These are phyloP conservation scores for Trichopoda pennipes DNA, from an alignment of 2,888 invertebrate species.

Conservation along the genomic window DNA sequence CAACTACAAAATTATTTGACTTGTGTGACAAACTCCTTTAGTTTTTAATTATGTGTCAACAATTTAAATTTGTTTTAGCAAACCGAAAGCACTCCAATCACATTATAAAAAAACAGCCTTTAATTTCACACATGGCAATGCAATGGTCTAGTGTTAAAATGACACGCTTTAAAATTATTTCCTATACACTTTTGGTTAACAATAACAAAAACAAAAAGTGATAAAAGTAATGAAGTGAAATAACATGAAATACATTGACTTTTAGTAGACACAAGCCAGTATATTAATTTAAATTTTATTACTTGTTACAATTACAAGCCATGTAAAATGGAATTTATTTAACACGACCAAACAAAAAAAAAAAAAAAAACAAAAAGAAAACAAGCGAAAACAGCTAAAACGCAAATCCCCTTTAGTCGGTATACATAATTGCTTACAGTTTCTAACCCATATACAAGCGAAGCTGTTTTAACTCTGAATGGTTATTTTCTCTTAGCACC, in stretches of 20 bases:
- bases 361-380: neutral
- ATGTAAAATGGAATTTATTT: constrained; percentile 57
- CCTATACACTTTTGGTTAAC: constrained; percentile 23
- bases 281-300: constrained; percentile 67
- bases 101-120: constrained; percentile 12
- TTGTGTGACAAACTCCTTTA: neutral
- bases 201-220: too few relatives aligned
- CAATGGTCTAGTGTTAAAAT: constrained; percentile 2
- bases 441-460: constrained; percentile 8
- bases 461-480: constrained; percentile 19
- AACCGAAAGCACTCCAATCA: constrained; percentile 22
- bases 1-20: neutral
- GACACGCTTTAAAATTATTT: constrained; percentile 41
- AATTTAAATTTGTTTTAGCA: constrained; percentile 34
- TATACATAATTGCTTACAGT: constrained; percentile 65
- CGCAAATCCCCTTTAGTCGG: constrained; percentile 58
- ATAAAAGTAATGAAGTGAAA: constrained; percentile 15
- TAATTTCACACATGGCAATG: constrained; percentile 30
- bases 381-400: constrained; percentile 1
- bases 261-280: constrained; percentile 50
- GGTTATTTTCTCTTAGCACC: constrained; percentile 38
- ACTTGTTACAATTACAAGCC: constrained; percentile 66
- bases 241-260: constrained; percentile 42
- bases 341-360: constrained; percentile 6
- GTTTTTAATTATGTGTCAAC: constrained; percentile 28